Percentiles rank a stretch among this genome's conserved stretches.
phyloP scores from a whole-genome alignment of 1,140 invertebrate species.

The Schlechtendalia chinensis region DNA sequence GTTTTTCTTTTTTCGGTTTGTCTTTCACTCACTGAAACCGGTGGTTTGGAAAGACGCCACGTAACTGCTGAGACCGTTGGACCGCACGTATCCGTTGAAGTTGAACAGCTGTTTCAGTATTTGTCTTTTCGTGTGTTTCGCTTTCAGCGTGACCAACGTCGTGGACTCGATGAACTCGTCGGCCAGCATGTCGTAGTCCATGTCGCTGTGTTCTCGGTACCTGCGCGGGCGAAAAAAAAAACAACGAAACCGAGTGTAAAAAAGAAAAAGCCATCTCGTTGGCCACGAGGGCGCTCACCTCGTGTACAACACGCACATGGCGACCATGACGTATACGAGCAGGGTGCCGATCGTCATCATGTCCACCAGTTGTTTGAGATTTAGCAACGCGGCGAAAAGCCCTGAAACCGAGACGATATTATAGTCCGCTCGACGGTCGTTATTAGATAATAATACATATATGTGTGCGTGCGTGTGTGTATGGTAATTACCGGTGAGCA shows the following conservation, averaged over 20 bases:
- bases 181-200: conserved; percentile 51
- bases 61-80: conserved; percentile 56
- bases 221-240: no score
- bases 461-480: no score
- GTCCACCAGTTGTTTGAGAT: conserved; percentile 81
- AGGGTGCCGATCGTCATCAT: conserved; percentile 95
- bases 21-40: conserved; percentile 26
- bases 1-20: no score
- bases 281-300: conserved; percentile 60
- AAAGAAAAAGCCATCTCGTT: no score
- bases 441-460: no score
- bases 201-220: conserved; percentile 55
- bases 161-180: conserved; percentile 45
- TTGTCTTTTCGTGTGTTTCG: conserved; percentile 53
- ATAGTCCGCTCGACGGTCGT: not conserved
- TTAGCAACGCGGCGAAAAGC: conserved; percentile 79
- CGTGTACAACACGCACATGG: conserved; percentile 82
- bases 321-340: conserved; percentile 87
- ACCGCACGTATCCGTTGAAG: conserved; percentile 56
- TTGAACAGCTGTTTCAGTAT: conserved; percentile 60
- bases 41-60: conserved; percentile 54
- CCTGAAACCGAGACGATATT: conserved; percentile 58
- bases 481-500: conserved; percentile 52
- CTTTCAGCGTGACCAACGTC: conserved; percentile 41
- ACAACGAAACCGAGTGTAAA: no score